These are phyloP conservation scores for Aphis craccivora DNA, from an alignment of 1,140 invertebrate genomes.

Conservation along the genomic window DNA sequence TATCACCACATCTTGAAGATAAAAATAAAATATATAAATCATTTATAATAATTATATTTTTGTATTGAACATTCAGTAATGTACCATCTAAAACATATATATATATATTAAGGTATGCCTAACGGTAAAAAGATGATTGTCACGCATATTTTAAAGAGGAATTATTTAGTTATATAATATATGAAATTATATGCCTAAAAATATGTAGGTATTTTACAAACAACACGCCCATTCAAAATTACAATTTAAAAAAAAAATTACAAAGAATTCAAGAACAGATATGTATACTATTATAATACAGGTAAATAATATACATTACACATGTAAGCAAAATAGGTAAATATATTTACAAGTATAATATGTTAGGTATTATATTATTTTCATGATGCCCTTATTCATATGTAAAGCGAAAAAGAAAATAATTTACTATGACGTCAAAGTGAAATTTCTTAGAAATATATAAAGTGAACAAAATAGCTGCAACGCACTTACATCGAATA, in stretches of 20 bases:
- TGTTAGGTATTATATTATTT: conserved; percentile 1
- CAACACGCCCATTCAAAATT: not conserved
- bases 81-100: not conserved
- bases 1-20: too few relatives aligned
- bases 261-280: not conserved
- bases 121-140: not conserved
- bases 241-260: conserved; percentile 4
- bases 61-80: too few relatives aligned
- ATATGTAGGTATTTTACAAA: not conserved
- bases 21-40: too few relatives aligned
- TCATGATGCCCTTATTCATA: not conserved
- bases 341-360: not conserved
- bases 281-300: not conserved
- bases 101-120: not conserved
- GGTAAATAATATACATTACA: not conserved
- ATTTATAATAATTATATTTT: too few relatives aligned
- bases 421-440: not conserved
- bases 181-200: not conserved
- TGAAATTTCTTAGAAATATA: not conserved
- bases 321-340: not conserved
- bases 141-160: not conserved
- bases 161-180: not conserved
- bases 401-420: not conserved
- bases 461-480: not conserved
- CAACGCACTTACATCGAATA: not conserved